Evolutionary conservation across 2,888 invertebrate species (phyloP).

Genomic region (Oscheius myriophilus): DNA sequence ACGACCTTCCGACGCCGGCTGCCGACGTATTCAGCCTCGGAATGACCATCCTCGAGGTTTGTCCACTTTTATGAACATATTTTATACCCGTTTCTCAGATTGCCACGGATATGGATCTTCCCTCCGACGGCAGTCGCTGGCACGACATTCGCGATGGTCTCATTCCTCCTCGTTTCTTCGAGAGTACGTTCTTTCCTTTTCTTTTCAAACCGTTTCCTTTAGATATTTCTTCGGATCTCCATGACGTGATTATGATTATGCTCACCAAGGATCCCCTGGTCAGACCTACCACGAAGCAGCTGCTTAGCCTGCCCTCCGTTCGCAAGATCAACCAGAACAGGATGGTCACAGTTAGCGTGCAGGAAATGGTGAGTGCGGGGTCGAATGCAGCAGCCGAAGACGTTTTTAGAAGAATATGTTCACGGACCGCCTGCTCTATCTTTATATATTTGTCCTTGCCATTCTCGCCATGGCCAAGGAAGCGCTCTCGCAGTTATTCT

Average conservation of each 20-base stretch:
- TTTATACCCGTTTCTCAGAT: slow-evolving; percentile 68
- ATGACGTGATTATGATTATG: slow-evolving; percentile 46
- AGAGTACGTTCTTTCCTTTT: slow-evolving; percentile 14
- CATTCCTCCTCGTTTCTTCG: slow-evolving; percentile 74
- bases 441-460: not conserved
- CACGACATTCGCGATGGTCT: slow-evolving; percentile 77
- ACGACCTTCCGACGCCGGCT: slow-evolving; percentile 78
- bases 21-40: slow-evolving; percentile 79
- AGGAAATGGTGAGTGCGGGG: slow-evolving; percentile 22
- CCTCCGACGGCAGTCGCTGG: slow-evolving; percentile 80
- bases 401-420: slow-evolving; percentile 19
- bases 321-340: not conserved
- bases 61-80: not conserved
- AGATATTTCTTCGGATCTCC: slow-evolving; percentile 40
- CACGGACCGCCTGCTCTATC: not conserved
- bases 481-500: not conserved
- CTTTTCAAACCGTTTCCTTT: not conserved
- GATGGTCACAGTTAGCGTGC: not conserved
- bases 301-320: slow-evolving; percentile 14
- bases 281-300: slow-evolving; percentile 43
- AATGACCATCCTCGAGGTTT: slow-evolving; percentile 46
- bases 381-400: not conserved
- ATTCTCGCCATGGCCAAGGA: slow-evolving; percentile 5
- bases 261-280: slow-evolving; percentile 36
- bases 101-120: slow-evolving; percentile 80